These are phyloP conservation scores for Ptilonorhynchus violaceus DNA, from an alignment of 2,113 vertebrate genomes.

Conservation along the genomic window DNA sequence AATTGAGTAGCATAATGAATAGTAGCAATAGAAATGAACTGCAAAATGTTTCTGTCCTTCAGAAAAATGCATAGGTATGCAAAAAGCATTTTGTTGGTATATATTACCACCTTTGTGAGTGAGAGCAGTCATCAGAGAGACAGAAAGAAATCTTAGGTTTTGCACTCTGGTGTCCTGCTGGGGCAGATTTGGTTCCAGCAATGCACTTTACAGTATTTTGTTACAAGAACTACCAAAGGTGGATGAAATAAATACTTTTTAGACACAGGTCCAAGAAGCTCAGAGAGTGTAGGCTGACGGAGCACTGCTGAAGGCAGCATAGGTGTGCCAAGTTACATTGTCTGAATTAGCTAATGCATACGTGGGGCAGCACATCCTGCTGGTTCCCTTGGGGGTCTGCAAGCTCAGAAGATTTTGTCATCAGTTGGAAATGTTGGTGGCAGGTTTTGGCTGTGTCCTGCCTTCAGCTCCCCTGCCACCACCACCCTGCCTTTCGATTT, in stretches of 20 bases:
- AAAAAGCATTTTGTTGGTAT: background rate
- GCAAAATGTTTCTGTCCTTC: background rate
- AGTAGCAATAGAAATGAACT: conserved; percentile 9
- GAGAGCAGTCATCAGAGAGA: background rate
- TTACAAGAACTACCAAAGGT: conserved; percentile 31
- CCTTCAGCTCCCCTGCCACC: background rate
- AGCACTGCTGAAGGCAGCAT: background rate
- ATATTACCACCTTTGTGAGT: background rate
- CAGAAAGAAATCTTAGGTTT: conserved; percentile 22
- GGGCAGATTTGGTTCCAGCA: conserved; percentile 29
- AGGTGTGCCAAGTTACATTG: background rate
- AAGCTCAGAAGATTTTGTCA: background rate
- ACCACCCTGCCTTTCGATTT: background rate
- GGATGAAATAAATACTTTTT: conserved; percentile 36
- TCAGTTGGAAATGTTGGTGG: rapidly evolving
- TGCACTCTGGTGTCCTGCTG: background rate
- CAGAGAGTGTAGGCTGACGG: background rate
- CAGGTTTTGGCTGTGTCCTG: background rate
- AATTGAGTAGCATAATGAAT: conserved; percentile 66
- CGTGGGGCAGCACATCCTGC: background rate
- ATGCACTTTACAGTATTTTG: conserved; percentile 35
- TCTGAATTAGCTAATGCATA: conserved; percentile 11
- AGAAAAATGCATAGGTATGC: conserved; percentile 2
- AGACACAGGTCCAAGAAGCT: background rate
- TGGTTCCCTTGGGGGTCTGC: rapidly evolving